Percentiles rank a stretch among this genome's conserved stretches.
Conservation (phyloP, 2,113 vertebrate species). For the Ovibos moschatus region DNA sequence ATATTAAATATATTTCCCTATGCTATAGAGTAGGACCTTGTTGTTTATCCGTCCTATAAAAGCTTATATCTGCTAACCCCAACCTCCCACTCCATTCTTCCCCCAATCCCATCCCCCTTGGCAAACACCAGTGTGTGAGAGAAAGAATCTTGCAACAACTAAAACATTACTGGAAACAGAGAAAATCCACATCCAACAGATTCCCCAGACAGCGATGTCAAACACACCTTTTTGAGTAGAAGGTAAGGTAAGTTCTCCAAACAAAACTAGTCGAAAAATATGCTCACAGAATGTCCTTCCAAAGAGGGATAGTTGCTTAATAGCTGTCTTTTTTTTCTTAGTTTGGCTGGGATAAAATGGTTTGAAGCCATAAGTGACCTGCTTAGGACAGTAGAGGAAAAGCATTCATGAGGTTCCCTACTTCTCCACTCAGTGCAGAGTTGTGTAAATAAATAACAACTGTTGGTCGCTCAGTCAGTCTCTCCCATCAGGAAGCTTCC, state of each 20-base stretch:
- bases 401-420: background rate
- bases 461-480: background rate
- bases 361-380: background rate
- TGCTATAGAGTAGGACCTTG: background rate
- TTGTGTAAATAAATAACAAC: background rate
- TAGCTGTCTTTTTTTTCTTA: background rate
- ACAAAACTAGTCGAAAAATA: background rate
- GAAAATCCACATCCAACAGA: background rate
- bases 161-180: background rate
- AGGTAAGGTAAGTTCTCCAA: background rate
- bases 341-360: background rate
- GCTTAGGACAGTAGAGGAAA: background rate
- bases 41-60: background rate
- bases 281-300: background rate
- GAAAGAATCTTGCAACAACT: background rate
- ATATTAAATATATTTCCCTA: background rate
- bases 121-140: background rate
- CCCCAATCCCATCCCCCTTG: background rate
- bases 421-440: background rate
- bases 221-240: background rate
- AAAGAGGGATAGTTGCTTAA: background rate
- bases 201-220: background rate
- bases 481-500: background rate
- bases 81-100: background rate
- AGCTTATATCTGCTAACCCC: background rate